These are phyloP conservation scores for Heteromyza rotundicornis DNA, from an alignment of 2,888 invertebrate genomes.

Conservation along the genomic window DNA sequence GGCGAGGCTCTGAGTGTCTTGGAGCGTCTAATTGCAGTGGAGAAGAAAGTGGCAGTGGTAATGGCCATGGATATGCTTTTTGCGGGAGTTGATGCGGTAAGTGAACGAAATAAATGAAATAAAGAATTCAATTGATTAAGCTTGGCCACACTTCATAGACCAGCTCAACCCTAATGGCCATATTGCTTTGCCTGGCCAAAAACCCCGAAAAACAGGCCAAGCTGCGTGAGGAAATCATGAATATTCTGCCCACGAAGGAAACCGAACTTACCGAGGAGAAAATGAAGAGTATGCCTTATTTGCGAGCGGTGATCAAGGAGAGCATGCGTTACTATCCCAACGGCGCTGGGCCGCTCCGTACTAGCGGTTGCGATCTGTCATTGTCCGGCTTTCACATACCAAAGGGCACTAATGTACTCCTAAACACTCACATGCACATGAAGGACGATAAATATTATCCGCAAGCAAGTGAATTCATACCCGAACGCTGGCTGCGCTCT, in stretches of 20 bases:
- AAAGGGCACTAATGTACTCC: slow-evolving; percentile 68
- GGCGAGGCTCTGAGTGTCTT: slow-evolving; percentile 66
- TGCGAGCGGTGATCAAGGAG: slow-evolving; percentile 79
- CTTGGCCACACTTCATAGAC: slow-evolving; percentile 19
- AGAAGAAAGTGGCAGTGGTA: slow-evolving; percentile 68
- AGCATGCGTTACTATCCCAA: slow-evolving; percentile 70
- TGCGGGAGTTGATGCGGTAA: slow-evolving; percentile 77
- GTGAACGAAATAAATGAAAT: slow-evolving; percentile 33
- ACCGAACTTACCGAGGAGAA: slow-evolving; percentile 63
- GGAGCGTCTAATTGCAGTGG: slow-evolving; percentile 69
- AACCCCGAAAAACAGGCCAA: slow-evolving; percentile 71
- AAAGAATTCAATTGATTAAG: neutral
- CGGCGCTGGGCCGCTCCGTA: slow-evolving; percentile 66
- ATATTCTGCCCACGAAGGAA: slow-evolving; percentile 60
- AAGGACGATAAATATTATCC: slow-evolving; percentile 15
- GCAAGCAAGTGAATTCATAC: slow-evolving; percentile 26
- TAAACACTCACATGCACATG: neutral
- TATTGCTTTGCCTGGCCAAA: slow-evolving; percentile 64
- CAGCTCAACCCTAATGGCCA: slow-evolving; percentile 63
- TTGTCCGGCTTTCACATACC: slow-evolving; percentile 71
- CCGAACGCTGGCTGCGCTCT: slow-evolving; percentile 35
- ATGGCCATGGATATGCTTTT: slow-evolving; percentile 76
- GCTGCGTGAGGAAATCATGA: slow-evolving; percentile 67
- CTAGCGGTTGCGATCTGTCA: slow-evolving; percentile 66
- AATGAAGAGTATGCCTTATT: slow-evolving; percentile 66